Percentiles rank a stretch among this genome's conserved stretches.
phyloP scores from a whole-genome alignment of 2,797 vertebrate species.

The Manis pentadactyla region DNA sequence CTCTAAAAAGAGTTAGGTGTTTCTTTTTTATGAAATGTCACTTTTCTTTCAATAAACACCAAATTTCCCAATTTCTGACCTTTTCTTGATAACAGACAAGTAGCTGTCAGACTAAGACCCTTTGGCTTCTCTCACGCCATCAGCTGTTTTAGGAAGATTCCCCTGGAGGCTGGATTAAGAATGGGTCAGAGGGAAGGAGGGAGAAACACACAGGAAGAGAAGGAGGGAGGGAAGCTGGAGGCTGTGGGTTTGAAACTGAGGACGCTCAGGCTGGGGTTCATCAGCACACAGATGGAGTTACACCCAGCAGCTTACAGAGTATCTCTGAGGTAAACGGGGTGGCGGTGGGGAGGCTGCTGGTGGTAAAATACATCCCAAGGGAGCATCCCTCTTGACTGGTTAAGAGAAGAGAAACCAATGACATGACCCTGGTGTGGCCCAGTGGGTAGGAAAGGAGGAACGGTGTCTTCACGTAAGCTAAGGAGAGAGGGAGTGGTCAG shows the following conservation, averaged over 20 bases:
- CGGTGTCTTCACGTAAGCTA: neutral
- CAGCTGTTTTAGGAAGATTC: neutral
- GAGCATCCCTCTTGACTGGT: neutral
- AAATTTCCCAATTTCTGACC: neutral
- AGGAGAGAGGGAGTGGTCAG: neutral
- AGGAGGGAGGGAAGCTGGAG: rapidly evolving
- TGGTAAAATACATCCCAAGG: too few relatives aligned
- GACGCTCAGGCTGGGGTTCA: rapidly evolving
- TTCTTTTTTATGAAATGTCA: neutral
- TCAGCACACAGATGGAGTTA: too few relatives aligned
- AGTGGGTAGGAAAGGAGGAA: neutral
- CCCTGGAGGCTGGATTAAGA: neutral
- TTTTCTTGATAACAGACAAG: neutral
- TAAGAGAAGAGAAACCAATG: neutral
- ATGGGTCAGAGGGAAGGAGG: rapidly evolving
- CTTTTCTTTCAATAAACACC: neutral
- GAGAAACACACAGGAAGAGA: neutral
- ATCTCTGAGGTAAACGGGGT: neutral
- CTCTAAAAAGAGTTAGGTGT: neutral
- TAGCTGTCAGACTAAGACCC: neutral
- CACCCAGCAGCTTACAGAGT: neutral
- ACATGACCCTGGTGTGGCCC: rapidly evolving
- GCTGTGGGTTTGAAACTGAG: neutral
- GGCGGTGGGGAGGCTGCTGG: neutral
- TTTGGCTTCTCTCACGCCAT: neutral